These are phyloP conservation scores for Melieria crassipennis DNA, from an alignment of 2,888 invertebrate species.

Conservation along the genomic window DNA sequence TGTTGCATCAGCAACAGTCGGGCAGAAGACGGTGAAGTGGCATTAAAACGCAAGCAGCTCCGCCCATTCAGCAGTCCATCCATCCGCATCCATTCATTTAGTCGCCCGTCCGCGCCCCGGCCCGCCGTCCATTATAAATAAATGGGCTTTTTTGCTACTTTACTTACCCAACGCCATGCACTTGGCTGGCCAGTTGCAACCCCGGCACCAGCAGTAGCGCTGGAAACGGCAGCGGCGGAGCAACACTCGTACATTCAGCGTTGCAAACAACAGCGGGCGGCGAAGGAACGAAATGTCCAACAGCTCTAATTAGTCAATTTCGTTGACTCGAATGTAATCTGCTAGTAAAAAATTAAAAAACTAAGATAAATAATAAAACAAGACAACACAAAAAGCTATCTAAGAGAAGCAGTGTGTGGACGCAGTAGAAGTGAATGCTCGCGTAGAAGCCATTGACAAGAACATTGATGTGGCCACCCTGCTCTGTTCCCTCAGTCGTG, in stretches of 20 bases:
- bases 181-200: neutral
- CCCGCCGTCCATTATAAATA: no score
- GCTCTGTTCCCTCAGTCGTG: neutral
- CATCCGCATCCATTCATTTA: slow-evolving; percentile 1
- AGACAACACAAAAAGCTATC: no score
- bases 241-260: neutral
- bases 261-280: neutral
- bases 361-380: neutral
- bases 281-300: slow-evolving; percentile 17
- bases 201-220: neutral
- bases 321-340: slow-evolving; percentile 26
- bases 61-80: slow-evolving; percentile 16
- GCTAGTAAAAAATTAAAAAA: slow-evolving; percentile 12
- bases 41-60: neutral
- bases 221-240: neutral
- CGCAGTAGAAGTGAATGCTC: neutral
- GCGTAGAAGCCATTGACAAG: slow-evolving; percentile 16
- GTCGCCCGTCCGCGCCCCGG: neutral
- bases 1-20: slow-evolving; percentile 9
- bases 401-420: neutral
- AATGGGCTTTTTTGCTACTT: no score
- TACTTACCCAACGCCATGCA: neutral
- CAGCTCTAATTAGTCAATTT: slow-evolving; percentile 35
- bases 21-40: neutral
- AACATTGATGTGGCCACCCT: slow-evolving; percentile 1